phyloP scores from a whole-genome alignment of 2,113 vertebrate species.

The Naja naja region DNA sequence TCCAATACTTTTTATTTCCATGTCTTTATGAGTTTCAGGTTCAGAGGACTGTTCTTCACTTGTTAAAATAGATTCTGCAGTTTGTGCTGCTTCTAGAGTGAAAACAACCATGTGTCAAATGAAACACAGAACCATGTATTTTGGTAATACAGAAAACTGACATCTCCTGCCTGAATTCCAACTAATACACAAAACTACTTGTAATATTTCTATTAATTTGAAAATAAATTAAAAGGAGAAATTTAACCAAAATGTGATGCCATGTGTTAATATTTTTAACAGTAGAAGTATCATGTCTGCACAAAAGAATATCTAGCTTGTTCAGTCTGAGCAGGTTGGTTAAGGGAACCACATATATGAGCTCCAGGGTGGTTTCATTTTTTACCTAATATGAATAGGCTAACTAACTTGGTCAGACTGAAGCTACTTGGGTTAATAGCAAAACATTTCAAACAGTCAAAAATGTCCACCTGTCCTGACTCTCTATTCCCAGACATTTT shows the following conservation, averaged over 20 bases:
- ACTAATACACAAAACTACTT: not conserved
- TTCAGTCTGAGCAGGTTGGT: not conserved
- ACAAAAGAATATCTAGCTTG: not conserved
- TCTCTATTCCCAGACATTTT: not conserved
- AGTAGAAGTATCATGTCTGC: not conserved
- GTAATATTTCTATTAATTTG: not conserved
- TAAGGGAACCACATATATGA: not conserved
- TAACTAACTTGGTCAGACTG: not conserved
- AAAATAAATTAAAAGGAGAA: not conserved
- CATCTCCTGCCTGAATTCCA: not conserved
- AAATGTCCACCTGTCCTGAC: not conserved
- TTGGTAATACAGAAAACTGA: not conserved
- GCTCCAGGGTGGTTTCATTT: not conserved
- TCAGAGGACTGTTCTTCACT: constrained; percentile 47
- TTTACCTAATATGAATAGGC: not conserved
- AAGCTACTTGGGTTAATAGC: not conserved
- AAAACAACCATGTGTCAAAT: not conserved
- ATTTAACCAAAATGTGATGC: not conserved
- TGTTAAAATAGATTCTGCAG: constrained; percentile 42
- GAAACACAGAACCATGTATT: not conserved
- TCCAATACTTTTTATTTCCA: constrained; percentile 14
- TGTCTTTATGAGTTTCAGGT: constrained; percentile 29
- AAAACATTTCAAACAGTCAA: not conserved
- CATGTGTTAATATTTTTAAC: not conserved
- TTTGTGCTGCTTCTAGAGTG: constrained; percentile 48